Evolutionary conservation across 2,113 vertebrate genomes (phyloP).

Genomic region (Cyanocitta stelleri): DNA sequence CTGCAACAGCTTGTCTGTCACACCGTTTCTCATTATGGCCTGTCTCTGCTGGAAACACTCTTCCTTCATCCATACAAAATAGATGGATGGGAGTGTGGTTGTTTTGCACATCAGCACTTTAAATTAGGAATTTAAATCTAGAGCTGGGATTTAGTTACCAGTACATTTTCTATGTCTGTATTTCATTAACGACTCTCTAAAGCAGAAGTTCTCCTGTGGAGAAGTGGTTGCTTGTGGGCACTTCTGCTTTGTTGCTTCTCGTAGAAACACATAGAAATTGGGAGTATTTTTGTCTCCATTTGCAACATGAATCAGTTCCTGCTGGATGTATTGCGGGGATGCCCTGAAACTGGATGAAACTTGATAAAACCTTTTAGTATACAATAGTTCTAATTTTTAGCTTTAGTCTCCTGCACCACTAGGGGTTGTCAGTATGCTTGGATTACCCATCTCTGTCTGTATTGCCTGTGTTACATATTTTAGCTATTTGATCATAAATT

Average conservation of each 20-base stretch:
- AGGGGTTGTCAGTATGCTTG: background rate
- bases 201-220: background rate
- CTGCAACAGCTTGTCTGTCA: background rate
- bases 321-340: accelerated
- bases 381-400: background rate
- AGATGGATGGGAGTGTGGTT: background rate
- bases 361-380: background rate
- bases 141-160: background rate
- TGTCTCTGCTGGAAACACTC: background rate
- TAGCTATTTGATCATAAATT: background rate
- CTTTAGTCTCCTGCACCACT: background rate
- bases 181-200: background rate
- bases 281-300: background rate
- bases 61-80: background rate
- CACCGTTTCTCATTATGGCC: background rate
- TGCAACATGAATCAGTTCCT: background rate
- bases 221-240: background rate
- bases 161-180: background rate
- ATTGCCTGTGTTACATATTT: background rate
- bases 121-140: background rate
- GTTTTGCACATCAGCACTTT: background rate
- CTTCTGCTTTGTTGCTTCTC: background rate
- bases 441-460: background rate
- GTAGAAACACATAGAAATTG: background rate
- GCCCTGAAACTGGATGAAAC: background rate